These are phyloP conservation scores for Drosophila borealis DNA, from an alignment of 2,888 invertebrate species.

Conservation along the genomic window DNA sequence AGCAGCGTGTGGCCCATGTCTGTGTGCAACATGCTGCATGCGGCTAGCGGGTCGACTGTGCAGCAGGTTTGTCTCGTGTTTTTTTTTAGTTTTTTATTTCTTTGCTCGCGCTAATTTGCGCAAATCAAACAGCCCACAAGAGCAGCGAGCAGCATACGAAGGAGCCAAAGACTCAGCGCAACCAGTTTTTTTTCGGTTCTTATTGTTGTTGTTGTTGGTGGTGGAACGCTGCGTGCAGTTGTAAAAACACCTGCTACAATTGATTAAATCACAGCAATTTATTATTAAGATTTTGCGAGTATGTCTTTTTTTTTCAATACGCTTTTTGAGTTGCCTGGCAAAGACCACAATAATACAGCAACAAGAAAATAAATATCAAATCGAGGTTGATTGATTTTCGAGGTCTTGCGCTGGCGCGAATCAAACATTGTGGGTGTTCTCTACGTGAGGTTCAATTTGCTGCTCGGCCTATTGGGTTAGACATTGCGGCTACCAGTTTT, in stretches of 20 bases:
- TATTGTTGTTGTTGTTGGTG: slow-evolving; percentile 18
- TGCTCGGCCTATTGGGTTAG: slow-evolving; percentile 27
- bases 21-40: slow-evolving; percentile 34
- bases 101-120: slow-evolving; percentile 63
- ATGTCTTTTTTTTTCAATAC: slow-evolving; percentile 3
- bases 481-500: slow-evolving; percentile 35
- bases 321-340: slow-evolving; percentile 5
- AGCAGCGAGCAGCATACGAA: slow-evolving; percentile 27
- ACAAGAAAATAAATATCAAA: slow-evolving; percentile 14
- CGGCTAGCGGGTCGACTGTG: slow-evolving; percentile 25
- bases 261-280: slow-evolving; percentile 79
- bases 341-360: slow-evolving; percentile 21
- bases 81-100: slow-evolving; percentile 20
- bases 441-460: slow-evolving; percentile 33
- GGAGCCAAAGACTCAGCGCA: slow-evolving; percentile 40
- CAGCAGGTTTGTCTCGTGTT: slow-evolving; percentile 39
- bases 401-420: slow-evolving; percentile 38
- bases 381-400: slow-evolving; percentile 61
- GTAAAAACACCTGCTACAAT: slow-evolving; percentile 79
- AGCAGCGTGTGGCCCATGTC: slow-evolving; percentile 3
- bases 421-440: slow-evolving; percentile 52
- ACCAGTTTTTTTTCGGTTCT: slow-evolving; percentile 56
- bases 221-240: slow-evolving; percentile 61
- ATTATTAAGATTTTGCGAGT: slow-evolving; percentile 63
- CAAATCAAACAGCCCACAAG: slow-evolving; percentile 63